Base-by-base conservation (phyloP, 2,113 vertebrate species). In the Nipponia nippon region DNA sequence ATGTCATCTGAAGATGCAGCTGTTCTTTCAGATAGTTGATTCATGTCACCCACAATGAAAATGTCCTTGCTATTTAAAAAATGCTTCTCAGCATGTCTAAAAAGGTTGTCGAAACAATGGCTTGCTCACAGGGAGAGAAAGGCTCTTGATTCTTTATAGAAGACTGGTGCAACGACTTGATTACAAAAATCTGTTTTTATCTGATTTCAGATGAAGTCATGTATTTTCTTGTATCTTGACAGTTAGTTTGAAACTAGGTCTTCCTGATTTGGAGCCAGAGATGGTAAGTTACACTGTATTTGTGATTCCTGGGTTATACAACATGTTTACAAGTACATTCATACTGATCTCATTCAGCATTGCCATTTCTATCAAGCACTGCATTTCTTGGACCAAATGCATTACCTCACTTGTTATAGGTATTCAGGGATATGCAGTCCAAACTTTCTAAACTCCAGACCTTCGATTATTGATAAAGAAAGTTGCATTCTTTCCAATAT, bases 31-130 rank as follows among this genome's bases (percentile, higher is more conserved):
- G 83, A 95, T 81, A 96, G 95, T 97, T 98, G 92, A 97, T 97
- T 98, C 92, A 96, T 97, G 96, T 97, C 94, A 97, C 79, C 91
- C 95, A 96, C 96, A 98, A 97, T 98, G 98, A 98, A 98, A 98
- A 97, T 98, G 96, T 92, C 94, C 95, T 97, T 97, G 96, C 97
- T 98, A 97, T 98, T 97, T 95, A 84, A 97, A 97, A 97, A 97
- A 93, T 95, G 95, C 94, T 96, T 96, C 78, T 93, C 91, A 96
- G 96, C 94, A 82, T 95, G 92, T 87, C 94, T 96, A 96, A 91
- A 97, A 97, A 81, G 70, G 75, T 92, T 98, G 91, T 77, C 7
- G 85, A 95, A 97, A 98, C 97, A 97, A 83, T 85, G 75, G 69
- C 93, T 91, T 87, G 55, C 79, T 87, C 80, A 46, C 53, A 66